Evolutionary conservation across 2,888 invertebrate genomes (phyloP).

Genomic region (Tricholauxania praeusta): DNA sequence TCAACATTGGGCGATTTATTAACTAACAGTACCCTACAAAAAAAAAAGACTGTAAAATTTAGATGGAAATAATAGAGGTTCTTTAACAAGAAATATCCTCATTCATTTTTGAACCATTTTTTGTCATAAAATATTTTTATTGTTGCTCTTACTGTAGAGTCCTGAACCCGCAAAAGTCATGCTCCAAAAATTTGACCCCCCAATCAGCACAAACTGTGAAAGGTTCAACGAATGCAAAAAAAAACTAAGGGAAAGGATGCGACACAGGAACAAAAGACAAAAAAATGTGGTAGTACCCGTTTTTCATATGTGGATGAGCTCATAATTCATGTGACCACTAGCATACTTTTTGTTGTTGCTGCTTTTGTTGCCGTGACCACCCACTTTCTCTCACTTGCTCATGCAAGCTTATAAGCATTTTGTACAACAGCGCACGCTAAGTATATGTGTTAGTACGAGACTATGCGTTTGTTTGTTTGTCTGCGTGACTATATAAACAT

Average conservation of each 20-base stretch:
- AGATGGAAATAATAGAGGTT: no score
- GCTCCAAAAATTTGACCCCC: conserved; percentile 21
- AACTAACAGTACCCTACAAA: no score
- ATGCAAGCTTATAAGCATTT: not conserved
- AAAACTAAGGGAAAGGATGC: not conserved
- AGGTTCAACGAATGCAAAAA: not conserved
- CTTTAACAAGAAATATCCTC: conserved; percentile 6
- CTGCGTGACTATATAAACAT: conserved; percentile 16
- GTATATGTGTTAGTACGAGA: conserved; percentile 14
- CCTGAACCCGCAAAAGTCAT: conserved; percentile 13
- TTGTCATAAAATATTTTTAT: not conserved
- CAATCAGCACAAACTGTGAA: conserved; percentile 5
- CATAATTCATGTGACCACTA: conserved; percentile 24
- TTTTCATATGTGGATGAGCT: conserved; percentile 20
- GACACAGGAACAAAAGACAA: not conserved
- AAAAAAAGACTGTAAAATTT: no score
- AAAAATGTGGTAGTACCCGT: not conserved
- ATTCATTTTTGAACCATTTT: conserved; percentile 1
- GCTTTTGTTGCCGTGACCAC: conserved; percentile 4
- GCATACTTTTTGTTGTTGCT: not conserved
- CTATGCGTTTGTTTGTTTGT: not conserved
- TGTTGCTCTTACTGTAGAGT: not conserved
- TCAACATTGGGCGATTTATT: no score
- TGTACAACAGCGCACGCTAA: not conserved
- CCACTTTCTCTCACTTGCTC: no score